Evolutionary conservation across 1,140 invertebrate species (phyloP).

Genomic region (Mesaphorura yosii): DNA sequence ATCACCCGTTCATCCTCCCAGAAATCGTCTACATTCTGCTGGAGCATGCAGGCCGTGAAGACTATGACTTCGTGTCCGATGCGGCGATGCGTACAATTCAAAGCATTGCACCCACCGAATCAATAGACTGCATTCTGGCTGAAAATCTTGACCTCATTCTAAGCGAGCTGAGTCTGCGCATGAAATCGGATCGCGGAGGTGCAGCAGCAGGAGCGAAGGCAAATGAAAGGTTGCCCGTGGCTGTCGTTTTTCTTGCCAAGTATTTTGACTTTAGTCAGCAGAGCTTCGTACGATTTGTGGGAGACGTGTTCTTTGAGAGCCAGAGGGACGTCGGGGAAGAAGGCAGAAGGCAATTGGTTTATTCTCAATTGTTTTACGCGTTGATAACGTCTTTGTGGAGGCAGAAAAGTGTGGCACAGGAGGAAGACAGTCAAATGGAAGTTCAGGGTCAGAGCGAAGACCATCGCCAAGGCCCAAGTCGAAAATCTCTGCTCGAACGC

Average conservation of each 20-base stretch:
- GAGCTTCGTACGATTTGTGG: conserved; percentile 15
- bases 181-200: no score
- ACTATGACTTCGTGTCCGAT: not conserved
- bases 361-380: conserved; percentile 21
- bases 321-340: conserved; percentile 17
- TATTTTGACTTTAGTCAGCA: conserved; percentile 27
- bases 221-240: conserved; percentile 17
- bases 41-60: conserved; percentile 21
- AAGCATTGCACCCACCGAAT: not conserved
- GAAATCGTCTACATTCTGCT: conserved; percentile 19
- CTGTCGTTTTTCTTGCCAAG: conserved; percentile 20
- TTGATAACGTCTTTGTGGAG: conserved; percentile 19
- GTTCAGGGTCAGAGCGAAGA: not conserved
- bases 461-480: not conserved
- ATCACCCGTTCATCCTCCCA: conserved; percentile 14
- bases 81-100: not conserved
- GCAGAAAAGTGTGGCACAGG: not conserved
- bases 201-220: conserved; percentile 4
- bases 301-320: conserved; percentile 19
- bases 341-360: conserved; percentile 11
- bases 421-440: not conserved
- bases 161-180: conserved; percentile 20
- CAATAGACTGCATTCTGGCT: conserved; percentile 2
- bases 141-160: conserved; percentile 20
- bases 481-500: not conserved